Evolutionary conservation across 2,797 vertebrate species (phyloP).

Genomic region (Acanthornis magna): DNA sequence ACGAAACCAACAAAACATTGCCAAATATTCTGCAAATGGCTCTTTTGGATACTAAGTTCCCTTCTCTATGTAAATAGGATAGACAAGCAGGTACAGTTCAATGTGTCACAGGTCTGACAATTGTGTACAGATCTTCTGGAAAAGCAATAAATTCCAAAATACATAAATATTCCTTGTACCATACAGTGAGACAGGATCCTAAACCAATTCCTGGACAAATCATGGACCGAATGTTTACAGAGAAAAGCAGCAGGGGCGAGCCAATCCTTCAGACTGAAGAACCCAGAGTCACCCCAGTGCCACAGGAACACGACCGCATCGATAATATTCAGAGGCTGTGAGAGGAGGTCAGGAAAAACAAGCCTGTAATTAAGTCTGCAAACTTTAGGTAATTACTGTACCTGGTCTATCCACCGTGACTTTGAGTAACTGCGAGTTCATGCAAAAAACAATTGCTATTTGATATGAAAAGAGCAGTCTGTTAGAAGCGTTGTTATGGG

Average conservation of each 20-base stretch:
- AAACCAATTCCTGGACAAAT: conserved; percentile 29
- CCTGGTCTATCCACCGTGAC: conserved; percentile 69
- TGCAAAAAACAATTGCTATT: conserved; percentile 74
- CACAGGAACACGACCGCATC: neutral
- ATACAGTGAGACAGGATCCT: conserved; percentile 12
- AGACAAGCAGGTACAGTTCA: conserved; percentile 44
- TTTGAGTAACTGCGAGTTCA: conserved; percentile 72
- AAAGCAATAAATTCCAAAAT: conserved; percentile 48
- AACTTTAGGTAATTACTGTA: conserved; percentile 68
- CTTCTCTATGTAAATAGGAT: conserved; percentile 2
- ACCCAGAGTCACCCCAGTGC: neutral
- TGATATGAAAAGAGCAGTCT: conserved; percentile 73
- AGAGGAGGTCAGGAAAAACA: conserved; percentile 9
- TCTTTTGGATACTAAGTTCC: conserved; percentile 26
- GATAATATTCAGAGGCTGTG: neutral
- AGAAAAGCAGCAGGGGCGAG: neutral
- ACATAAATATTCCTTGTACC: conserved; percentile 68
- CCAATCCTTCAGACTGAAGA: neutral
- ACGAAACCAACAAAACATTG: neutral
- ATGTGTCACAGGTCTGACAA: neutral
- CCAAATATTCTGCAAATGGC: conserved; percentile 35
- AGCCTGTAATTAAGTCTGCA: conserved; percentile 42
- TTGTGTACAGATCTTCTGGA: neutral
- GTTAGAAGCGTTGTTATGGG: conserved; percentile 74
- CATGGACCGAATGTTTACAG: conserved; percentile 5